Conservation (phyloP, 2,888 invertebrate species). For the Machimus rusticus region DNA sequence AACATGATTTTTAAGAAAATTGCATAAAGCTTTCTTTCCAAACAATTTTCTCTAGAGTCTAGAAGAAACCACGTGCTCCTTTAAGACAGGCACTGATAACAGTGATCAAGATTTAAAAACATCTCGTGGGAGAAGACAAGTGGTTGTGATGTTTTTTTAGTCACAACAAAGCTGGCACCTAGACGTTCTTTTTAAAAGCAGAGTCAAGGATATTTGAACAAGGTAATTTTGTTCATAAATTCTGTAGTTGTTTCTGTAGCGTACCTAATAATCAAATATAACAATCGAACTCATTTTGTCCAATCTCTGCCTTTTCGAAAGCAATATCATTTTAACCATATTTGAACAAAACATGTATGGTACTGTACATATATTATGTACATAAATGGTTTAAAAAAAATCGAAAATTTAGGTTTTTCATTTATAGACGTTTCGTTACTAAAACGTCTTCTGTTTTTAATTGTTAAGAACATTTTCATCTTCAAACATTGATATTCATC, state of each 20-base stretch:
- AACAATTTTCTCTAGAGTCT: background rate
- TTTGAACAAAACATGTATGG: background rate
- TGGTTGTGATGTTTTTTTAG: background rate
- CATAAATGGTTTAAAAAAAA: too few relatives aligned
- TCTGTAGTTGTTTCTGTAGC: background rate
- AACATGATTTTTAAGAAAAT: background rate
- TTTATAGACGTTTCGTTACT: too few relatives aligned
- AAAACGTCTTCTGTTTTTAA: too few relatives aligned
- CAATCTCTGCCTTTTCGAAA: background rate
- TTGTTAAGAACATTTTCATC: background rate
- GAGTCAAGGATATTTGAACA: background rate
- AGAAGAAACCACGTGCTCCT: background rate
- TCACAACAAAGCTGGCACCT: background rate
- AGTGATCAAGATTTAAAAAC: background rate
- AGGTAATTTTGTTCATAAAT: background rate
- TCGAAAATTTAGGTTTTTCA: too few relatives aligned
- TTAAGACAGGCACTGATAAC: background rate
- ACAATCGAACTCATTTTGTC: background rate
- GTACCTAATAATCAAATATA: background rate
- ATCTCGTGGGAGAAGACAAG: background rate
- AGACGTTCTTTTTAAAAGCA: background rate
- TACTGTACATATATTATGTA: too few relatives aligned
- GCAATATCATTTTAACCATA: background rate
- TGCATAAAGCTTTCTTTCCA: background rate
- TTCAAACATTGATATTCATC: background rate